phyloP scores from a whole-genome alignment of 1,140 invertebrate genomes.

The Archivesica marissinica region DNA sequence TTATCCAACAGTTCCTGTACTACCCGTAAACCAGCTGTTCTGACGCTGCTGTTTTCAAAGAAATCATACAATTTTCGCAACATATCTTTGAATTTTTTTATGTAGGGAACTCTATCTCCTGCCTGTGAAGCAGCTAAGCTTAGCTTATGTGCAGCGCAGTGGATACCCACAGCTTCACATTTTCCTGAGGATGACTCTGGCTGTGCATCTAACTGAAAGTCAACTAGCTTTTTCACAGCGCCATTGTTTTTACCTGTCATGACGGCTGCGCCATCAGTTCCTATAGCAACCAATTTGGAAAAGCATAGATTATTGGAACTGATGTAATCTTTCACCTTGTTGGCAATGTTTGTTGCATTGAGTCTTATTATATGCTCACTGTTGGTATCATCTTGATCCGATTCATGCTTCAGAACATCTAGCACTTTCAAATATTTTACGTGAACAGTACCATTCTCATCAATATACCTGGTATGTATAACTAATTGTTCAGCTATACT shows the following conservation, averaged over 20 bases:
- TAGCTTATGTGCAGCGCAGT: conserved; percentile 55
- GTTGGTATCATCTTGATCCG: too few relatives aligned
- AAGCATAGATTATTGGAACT: too few relatives aligned
- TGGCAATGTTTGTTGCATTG: too few relatives aligned
- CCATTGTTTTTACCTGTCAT: conserved; percentile 34
- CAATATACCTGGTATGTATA: too few relatives aligned
- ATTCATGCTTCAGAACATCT: too few relatives aligned
- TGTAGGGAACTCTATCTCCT: background rate
- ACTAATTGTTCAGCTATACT: too few relatives aligned
- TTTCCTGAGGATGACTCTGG: too few relatives aligned
- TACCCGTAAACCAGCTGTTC: background rate
- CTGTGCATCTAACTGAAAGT: background rate
- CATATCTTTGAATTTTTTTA: background rate
- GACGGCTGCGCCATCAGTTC: conserved; percentile 56
- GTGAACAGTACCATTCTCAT: too few relatives aligned
- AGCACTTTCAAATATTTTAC: too few relatives aligned
- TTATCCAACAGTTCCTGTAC: background rate
- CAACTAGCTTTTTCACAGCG: conserved; percentile 48
- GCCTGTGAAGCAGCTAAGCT: conserved; percentile 23
- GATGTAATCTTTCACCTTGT: too few relatives aligned
- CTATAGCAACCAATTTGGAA: conserved; percentile 47
- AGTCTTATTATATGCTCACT: too few relatives aligned
- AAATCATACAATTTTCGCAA: conserved; percentile 8
- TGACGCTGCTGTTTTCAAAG: conserved; percentile 6
- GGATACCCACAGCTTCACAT: conserved; percentile 13